Percentiles rank a stretch among this genome's conserved stretches.
These are phyloP conservation scores for Xerus rutilus DNA, from an alignment of 2,797 vertebrate species.

Conservation along the genomic window DNA sequence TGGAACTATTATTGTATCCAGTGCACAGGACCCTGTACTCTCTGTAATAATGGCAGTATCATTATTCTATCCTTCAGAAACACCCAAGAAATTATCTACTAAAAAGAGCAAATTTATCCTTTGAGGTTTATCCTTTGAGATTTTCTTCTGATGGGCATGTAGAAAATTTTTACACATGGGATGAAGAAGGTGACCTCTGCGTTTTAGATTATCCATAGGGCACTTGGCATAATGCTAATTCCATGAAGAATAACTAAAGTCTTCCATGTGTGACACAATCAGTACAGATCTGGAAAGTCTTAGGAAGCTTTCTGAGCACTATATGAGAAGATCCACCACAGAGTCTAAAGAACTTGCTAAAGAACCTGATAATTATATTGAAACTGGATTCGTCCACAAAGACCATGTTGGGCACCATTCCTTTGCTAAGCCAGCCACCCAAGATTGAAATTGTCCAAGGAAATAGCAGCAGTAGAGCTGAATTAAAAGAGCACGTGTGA, in stretches of 20 bases:
- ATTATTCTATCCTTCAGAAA: slow-evolving; percentile 95
- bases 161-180: slow-evolving; percentile 95
- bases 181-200: slow-evolving; percentile 77
- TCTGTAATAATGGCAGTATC: slow-evolving; percentile 93
- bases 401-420: slow-evolving; percentile 91
- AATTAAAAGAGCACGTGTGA: too few relatives aligned
- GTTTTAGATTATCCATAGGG: slow-evolving; percentile 92
- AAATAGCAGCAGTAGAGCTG: neutral
- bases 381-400: slow-evolving; percentile 94
- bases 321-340: slow-evolving; percentile 92
- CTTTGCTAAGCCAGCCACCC: slow-evolving; percentile 89
- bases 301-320: slow-evolving; percentile 93
- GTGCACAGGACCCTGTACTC: slow-evolving; percentile 92
- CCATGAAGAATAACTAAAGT: slow-evolving; percentile 92
- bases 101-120: slow-evolving; percentile 93
- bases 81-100: slow-evolving; percentile 94
- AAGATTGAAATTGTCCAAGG: slow-evolving; percentile 73
- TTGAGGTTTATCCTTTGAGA: slow-evolving; percentile 86
- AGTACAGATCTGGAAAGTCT: slow-evolving; percentile 94
- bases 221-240: slow-evolving; percentile 92
- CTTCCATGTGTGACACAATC: slow-evolving; percentile 94
- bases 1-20: slow-evolving; percentile 93
- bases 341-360: slow-evolving; percentile 95
- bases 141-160: slow-evolving; percentile 92
- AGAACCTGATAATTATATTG: slow-evolving; percentile 94